Evolutionary conservation across 2,888 invertebrate species (phyloP), one percentile per base, ranked within the genome.

Genomic region (Meiosimyza decipiens): DNA sequence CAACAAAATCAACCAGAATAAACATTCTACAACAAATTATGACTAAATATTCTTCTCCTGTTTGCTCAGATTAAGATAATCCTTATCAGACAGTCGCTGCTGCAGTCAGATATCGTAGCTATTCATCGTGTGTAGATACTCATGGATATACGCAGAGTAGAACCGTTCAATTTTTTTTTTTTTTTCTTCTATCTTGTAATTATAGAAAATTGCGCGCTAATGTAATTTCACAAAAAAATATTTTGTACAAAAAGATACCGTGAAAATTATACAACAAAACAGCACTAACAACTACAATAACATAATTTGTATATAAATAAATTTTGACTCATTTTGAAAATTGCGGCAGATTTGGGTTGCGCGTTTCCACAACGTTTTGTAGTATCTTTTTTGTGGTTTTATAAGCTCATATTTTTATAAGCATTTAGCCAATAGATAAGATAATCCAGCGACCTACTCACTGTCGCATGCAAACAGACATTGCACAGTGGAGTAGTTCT

Each of bases 11-110:
- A 49, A 7, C 18, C 12, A 18, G 63, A 3, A 16, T 6, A 33
- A 13, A 57, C 18, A 16, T 13, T 28, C 67, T 40, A 49, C 67
- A 67, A 18, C 16, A 47, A 59, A 59, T 68, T 59, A 49, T 68
- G 59, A 59, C 59, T 59, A 59, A 57, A 49, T 71, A 64, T 50
- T 69, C 72, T 74, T 73, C 75, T 73, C 74, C 79, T 83, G 76
- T 83, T 83, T 80, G 81, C 79, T 80, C 83, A 82, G 83, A 82
- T 82, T 83, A 82, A 79, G 82, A 83, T 82, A 82, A 83, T 83
- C 83, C 80, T 83, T 83, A 82, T 82, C 82, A 80, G 77, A 75
- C 62, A 77, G 66, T 77, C 67, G 67, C 72, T 71, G 70, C 67
- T 51, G 57, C 57, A 49, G 54, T 28, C 15, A 18, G 64, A 63